Evolutionary conservation across 2,797 vertebrate genomes (phyloP), one percentile per base, ranked within the genome.

Genomic region (Mallotus villosus): DNA sequence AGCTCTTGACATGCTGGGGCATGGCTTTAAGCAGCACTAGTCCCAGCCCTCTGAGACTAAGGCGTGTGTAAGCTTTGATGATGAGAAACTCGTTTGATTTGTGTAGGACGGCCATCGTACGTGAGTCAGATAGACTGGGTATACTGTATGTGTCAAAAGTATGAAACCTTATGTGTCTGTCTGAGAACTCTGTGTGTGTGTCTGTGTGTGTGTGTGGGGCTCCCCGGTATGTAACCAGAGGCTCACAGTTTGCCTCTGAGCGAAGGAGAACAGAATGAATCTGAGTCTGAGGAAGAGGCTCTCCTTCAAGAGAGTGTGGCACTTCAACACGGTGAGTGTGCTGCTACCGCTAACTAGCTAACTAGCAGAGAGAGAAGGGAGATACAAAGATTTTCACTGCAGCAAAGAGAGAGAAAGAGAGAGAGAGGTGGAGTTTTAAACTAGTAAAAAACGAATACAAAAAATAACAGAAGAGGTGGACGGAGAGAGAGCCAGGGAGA

Each of bases 281-380:
- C 84, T 94, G 65, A 94, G 93, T 88, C 84, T 94, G 65, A 93
- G 89, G 87, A 94, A 93, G 83, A 93, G 92, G 83, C 92, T 94
- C 74, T 94, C 93, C 72, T 94, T 94, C 84, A 94, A 93, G 90
- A 89, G 92, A 72, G 90, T 92, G 75, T 93, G 91, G 88, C 89
- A 92, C 89, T 90, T 92, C 80, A 90, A 90, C 78, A 81, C 89
- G 82, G 93, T 94, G 86, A 93, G 93, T 93, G 93, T 93, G 51
- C 51, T n/a, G 24, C 59, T 25, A 61, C 4, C 8, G 29, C 19
- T 34, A n/a, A 63, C 17, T n/a, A 55, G 37, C 63, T 24, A 41
- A 46, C 41, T 46, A 12, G 9, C 41, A 46, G 11, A 14, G 41
- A 46, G 37, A 12, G 37, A 2, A 61, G 59, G 24, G 24, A 16